Evolutionary conservation across 64 coral and sea anemone species (phyloP).

Genomic region (Stichodactyla mertensii): DNA sequence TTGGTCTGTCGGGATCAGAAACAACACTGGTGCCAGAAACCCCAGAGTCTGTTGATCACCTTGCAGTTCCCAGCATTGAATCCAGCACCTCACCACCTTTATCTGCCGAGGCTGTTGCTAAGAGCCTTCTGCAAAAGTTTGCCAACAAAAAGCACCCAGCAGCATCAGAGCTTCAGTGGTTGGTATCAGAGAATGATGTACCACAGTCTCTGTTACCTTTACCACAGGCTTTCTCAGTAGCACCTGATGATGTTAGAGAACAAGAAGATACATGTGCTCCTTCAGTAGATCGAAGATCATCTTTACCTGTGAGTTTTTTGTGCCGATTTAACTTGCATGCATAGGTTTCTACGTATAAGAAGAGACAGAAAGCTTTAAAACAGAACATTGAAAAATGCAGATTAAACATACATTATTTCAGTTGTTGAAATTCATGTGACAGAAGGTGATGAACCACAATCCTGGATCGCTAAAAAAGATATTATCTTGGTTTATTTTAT

Average conservation of each 20-base stretch:
- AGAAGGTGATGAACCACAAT: too few relatives aligned
- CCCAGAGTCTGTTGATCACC: background rate
- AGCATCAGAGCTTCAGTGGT: constrained; percentile 80
- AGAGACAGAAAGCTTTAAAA: too few relatives aligned
- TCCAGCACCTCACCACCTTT: constrained; percentile 59
- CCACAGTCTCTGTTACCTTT: constrained; percentile 86
- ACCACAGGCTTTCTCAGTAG: constrained; percentile 66
- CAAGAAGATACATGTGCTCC: background rate
- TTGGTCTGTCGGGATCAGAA: constrained; percentile 1
- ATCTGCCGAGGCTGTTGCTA: constrained; percentile 84
- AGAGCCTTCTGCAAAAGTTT: constrained; percentile 83
- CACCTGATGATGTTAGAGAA: constrained; percentile 76
- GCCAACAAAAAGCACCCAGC: constrained; percentile 71
- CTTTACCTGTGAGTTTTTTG: background rate
- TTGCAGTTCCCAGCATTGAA: background rate
- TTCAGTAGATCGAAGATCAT: background rate
- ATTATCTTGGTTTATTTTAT: too few relatives aligned
- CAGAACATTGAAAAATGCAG: background rate
- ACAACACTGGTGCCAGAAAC: constrained; percentile 15
- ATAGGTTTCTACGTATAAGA: too few relatives aligned
- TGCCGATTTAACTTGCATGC: background rate
- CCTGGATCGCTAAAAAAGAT: too few relatives aligned
- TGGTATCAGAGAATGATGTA: constrained; percentile 90
- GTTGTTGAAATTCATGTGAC: too few relatives aligned
- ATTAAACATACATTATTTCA: background rate